These are phyloP conservation scores for Montipora sp. DNA, from an alignment of 64 coral and sea anemone species.

Conservation along the genomic window DNA sequence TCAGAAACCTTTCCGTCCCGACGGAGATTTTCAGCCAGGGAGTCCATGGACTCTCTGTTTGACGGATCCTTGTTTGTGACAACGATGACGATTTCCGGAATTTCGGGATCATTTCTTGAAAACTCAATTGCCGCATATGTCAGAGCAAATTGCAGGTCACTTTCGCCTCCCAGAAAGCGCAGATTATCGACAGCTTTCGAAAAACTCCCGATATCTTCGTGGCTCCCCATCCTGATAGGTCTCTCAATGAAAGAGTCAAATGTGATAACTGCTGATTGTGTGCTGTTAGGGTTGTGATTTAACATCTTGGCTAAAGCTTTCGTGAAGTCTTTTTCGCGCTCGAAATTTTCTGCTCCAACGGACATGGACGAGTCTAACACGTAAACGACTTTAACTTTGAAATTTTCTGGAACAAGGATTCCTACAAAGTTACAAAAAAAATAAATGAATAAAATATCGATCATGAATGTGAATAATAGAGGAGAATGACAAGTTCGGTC, in stretches of 20 bases:
- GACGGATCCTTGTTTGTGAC: neutral
- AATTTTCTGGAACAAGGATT: slow-evolving; percentile 27
- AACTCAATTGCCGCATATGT: neutral
- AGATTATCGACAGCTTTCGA: slow-evolving; percentile 53
- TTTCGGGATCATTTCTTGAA: neutral
- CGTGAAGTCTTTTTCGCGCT: slow-evolving; percentile 29
- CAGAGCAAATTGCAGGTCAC: slow-evolving; percentile 32
- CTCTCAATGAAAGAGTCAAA: neutral
- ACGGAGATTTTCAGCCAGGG: neutral
- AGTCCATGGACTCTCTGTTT: neutral
- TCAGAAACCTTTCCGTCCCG: neutral
- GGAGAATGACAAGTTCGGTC: too few relatives aligned
- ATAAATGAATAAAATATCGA: neutral
- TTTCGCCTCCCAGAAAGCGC: slow-evolving; percentile 24
- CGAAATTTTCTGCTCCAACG: slow-evolving; percentile 52
- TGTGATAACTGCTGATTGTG: slow-evolving; percentile 46
- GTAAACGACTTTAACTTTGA: slow-evolving; percentile 54
- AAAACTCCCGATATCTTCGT: slow-evolving; percentile 6
- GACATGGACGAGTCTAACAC: slow-evolving; percentile 47
- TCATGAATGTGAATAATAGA: neutral
- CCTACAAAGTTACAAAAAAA: neutral
- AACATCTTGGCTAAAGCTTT: slow-evolving; percentile 17
- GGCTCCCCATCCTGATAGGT: slow-evolving; percentile 19
- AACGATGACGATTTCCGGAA: slow-evolving; percentile 13
- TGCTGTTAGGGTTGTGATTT: slow-evolving; percentile 37